A percentile compares a stretch with the other conserved stretches of the same genome.
Evolutionary conservation across 2,888 invertebrate genomes (phyloP).

Genomic region (Zygothrica quintamaculata): DNA sequence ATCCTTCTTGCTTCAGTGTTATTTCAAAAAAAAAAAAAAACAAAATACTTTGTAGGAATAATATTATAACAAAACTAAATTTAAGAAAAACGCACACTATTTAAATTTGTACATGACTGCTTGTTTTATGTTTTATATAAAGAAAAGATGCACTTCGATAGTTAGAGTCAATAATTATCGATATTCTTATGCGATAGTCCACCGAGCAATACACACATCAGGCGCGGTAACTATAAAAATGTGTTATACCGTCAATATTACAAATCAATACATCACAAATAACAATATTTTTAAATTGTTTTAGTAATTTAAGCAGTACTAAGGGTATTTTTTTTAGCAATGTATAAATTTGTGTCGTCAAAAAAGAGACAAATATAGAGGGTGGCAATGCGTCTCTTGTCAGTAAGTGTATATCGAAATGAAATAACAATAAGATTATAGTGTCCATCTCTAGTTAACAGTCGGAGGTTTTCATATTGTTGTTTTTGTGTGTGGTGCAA

Average conservation of each 20-base stretch:
- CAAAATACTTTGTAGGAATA: conserved; percentile 1
- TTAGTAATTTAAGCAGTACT: no score
- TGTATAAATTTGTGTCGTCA: conserved; percentile 2
- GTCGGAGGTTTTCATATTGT: background rate
- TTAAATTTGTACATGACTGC: conserved; percentile 7
- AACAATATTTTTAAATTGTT: no score
- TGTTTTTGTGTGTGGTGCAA: conserved; percentile 1
- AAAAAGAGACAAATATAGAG: background rate
- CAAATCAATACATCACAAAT: no score
- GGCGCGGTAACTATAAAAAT: no score
- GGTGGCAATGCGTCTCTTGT: background rate
- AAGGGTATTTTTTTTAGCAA: conserved; percentile 10
- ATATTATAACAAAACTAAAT: conserved; percentile 1
- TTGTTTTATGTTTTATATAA: conserved; percentile 18
- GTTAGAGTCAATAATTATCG: no score
- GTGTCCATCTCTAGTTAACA: conserved; percentile 22
- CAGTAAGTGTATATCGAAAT: conserved; percentile 15
- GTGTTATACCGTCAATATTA: no score
- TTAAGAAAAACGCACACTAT: conserved; percentile 1
- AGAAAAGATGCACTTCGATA: no score
- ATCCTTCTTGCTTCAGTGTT: conserved; percentile 7
- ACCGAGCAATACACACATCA: no score
- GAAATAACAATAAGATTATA: background rate
- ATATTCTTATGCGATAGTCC: no score
- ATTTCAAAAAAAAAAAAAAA: conserved; percentile 11